These are phyloP conservation scores for Crepidodera aurea DNA, from an alignment of 2,888 invertebrate species.

Conservation along the genomic window DNA sequence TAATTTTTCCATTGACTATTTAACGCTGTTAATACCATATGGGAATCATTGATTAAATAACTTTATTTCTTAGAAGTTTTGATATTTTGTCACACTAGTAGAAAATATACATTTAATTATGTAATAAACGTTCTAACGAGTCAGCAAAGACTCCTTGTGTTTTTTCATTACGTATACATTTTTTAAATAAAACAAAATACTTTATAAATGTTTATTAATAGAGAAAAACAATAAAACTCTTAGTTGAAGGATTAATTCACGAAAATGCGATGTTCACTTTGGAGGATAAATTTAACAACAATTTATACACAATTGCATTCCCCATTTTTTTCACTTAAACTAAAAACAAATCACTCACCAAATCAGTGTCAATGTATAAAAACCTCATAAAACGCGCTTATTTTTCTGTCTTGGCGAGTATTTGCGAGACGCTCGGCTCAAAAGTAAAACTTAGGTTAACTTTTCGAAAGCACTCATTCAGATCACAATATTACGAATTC, in stretches of 20 bases:
- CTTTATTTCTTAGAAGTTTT: no score
- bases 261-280: conserved; percentile 26
- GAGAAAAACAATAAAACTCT: conserved; percentile 30
- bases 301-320: conserved; percentile 23
- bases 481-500: neutral
- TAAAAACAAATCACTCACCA: conserved; percentile 24
- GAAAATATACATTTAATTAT: no score
- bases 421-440: neutral
- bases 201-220: conserved; percentile 30
- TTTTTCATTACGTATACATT: no score
- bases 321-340: conserved; percentile 21
- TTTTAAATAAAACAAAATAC: neutral
- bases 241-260: conserved; percentile 24
- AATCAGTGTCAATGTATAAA: conserved; percentile 27
- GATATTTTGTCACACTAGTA: no score
- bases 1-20: no score
- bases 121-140: no score
- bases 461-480: conserved; percentile 13
- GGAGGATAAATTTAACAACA: conserved; percentile 26
- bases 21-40: no score
- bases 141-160: no score
- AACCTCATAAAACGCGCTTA: conserved; percentile 22
- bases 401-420: conserved; percentile 5
- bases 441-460: conserved; percentile 1
- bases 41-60: no score